Conservation (phyloP, 2,797 vertebrate species). For the Pteronotus mesoamericanus region DNA sequence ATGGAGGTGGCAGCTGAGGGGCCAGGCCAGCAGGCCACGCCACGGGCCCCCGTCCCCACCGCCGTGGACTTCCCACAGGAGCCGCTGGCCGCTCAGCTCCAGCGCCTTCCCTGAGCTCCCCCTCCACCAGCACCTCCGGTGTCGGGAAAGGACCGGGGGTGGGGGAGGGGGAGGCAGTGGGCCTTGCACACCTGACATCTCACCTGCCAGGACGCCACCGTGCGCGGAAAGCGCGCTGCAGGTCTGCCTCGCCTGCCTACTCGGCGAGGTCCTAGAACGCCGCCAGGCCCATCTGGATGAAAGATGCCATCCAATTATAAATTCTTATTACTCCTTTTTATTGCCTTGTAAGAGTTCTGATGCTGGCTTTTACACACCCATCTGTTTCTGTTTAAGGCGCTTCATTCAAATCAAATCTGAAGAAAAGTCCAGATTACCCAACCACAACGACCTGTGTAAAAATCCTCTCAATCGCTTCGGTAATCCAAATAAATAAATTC, state of each 20-base stretch:
- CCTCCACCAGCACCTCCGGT: neutral
- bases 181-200: fast-evolving
- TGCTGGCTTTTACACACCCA: neutral
- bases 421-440: slow-evolving; percentile 3
- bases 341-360: neutral
- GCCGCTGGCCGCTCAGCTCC: fast-evolving
- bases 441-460: neutral
- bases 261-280: neutral
- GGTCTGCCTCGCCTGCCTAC: neutral
- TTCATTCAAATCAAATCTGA: slow-evolving; percentile 36
- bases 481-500: neutral
- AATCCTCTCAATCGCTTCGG: neutral
- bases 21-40: fast-evolving
- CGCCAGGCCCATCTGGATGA: slow-evolving; percentile 7
- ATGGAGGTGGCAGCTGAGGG: neutral
- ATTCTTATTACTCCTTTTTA: slow-evolving; percentile 25
- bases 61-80: fast-evolving
- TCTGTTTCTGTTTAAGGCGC: slow-evolving; percentile 41
- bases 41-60: fast-evolving
- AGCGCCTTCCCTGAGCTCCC: neutral
- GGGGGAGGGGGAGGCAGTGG: fast-evolving
- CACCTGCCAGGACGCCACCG: neutral
- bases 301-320: slow-evolving; percentile 47
- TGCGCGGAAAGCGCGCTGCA: fast-evolving
- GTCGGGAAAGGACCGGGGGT: fast-evolving